phyloP scores from a whole-genome alignment of 2,113 vertebrate species.

The Alaudala cheleensis region DNA sequence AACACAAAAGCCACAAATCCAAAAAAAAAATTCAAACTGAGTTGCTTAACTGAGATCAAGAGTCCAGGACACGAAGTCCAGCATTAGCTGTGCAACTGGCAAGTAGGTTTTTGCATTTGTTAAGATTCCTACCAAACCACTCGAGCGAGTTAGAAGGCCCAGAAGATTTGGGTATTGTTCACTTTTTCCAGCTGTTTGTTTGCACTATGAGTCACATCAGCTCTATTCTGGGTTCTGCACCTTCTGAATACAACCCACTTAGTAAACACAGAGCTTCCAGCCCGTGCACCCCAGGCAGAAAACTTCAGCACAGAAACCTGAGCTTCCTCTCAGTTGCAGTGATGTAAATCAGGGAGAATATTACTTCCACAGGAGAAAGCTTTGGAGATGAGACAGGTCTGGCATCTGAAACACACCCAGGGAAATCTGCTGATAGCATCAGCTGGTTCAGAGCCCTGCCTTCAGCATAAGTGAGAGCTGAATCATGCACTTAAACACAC shows the following conservation, averaged over 20 bases:
- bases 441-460: constrained; percentile 13
- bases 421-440: constrained; percentile 35
- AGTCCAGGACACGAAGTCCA: not conserved
- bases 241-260: not conserved
- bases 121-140: constrained; percentile 23
- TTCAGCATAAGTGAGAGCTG: not conserved
- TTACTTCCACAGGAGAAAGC: not conserved
- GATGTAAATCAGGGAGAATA: not conserved
- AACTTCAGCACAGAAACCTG: not conserved
- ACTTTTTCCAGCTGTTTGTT: constrained; percentile 57
- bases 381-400: not conserved
- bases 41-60: not conserved
- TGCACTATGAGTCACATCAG: constrained; percentile 50
- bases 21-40: not conserved
- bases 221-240: constrained; percentile 29
- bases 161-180: constrained; percentile 8
- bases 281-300: not conserved
- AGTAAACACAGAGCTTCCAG: not conserved
- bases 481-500: constrained; percentile 6
- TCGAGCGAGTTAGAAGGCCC: not conserved
- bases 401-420: constrained; percentile 4
- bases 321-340: not conserved
- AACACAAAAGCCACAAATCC: not conserved
- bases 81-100: not conserved
- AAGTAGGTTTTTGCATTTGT: not conserved